These are phyloP conservation scores for Platorchestia sp. DNA, from an alignment of 1,140 invertebrate genomes.

Conservation along the genomic window DNA sequence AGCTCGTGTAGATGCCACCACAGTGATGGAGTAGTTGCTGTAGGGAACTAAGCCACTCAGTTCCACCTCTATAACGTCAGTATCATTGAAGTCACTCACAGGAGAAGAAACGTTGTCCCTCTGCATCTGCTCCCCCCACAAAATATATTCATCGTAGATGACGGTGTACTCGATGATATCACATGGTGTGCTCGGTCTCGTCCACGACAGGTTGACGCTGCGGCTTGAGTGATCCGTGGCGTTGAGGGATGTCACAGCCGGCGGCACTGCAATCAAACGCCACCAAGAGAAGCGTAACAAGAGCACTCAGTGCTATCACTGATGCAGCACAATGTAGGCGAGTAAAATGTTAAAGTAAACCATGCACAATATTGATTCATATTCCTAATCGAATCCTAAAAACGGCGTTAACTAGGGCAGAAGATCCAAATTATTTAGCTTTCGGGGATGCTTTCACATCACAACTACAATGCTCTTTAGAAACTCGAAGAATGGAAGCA, in stretches of 20 bases:
- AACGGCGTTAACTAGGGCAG: too few relatives aligned
- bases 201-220: background rate
- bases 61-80: background rate
- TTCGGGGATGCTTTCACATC: too few relatives aligned
- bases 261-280: background rate
- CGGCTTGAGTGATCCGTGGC: background rate
- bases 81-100: background rate
- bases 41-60: background rate
- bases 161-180: background rate
- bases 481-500: too few relatives aligned
- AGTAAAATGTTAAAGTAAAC: background rate
- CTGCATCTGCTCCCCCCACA: background rate
- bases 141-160: background rate
- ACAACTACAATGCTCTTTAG: too few relatives aligned
- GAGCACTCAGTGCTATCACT: background rate
- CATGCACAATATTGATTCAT: background rate
- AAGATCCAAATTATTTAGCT: background rate
- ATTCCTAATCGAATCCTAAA: too few relatives aligned
- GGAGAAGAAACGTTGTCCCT: background rate
- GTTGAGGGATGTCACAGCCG: background rate
- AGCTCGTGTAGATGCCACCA: background rate
- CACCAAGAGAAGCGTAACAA: background rate
- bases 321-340: background rate
- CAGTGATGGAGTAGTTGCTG: background rate
- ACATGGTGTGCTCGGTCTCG: background rate